These are phyloP conservation scores for Notolabrus celidotus DNA, from an alignment of 2,797 vertebrate species.

Conservation along the genomic window DNA sequence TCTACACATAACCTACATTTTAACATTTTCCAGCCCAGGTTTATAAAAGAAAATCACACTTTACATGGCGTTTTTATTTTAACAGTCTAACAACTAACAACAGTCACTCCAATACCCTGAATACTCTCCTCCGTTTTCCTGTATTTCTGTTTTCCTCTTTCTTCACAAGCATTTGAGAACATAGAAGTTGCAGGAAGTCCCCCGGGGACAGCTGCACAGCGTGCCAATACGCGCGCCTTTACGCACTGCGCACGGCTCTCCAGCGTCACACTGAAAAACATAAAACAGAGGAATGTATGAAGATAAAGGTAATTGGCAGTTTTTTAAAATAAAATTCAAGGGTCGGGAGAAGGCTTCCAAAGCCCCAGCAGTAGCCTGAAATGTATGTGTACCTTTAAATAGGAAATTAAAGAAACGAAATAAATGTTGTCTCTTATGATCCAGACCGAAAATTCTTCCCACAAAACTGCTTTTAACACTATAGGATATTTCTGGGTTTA, in stretches of 20 bases:
- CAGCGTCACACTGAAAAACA: conserved; percentile 79
- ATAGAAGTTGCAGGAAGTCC: conserved; percentile 86
- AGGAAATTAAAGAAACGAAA: no score
- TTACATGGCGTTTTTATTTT: conserved; percentile 31
- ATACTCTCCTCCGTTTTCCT: neutral
- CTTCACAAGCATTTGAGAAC: conserved; percentile 84
- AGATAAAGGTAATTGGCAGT: no score
- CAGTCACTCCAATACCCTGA: conserved; percentile 1
- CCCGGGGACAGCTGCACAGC: conserved; percentile 84
- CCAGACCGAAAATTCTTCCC: no score
- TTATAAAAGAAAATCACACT: conserved; percentile 44
- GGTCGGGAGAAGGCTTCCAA: no score
- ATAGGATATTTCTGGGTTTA: no score
- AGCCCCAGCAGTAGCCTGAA: no score
- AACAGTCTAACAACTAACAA: conserved; percentile 15
- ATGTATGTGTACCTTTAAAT: no score
- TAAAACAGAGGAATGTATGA: neutral
- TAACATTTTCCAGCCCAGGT: neutral
- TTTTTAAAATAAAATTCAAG: no score
- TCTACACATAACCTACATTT: neutral
- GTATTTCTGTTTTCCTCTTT: neutral
- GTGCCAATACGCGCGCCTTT: conserved; percentile 87
- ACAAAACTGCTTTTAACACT: no score
- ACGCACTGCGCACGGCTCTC: conserved; percentile 86
- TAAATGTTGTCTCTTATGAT: no score